Evolutionary conservation across 2,113 vertebrate genomes (phyloP).

Genomic region (Microtus richardsoni): DNA sequence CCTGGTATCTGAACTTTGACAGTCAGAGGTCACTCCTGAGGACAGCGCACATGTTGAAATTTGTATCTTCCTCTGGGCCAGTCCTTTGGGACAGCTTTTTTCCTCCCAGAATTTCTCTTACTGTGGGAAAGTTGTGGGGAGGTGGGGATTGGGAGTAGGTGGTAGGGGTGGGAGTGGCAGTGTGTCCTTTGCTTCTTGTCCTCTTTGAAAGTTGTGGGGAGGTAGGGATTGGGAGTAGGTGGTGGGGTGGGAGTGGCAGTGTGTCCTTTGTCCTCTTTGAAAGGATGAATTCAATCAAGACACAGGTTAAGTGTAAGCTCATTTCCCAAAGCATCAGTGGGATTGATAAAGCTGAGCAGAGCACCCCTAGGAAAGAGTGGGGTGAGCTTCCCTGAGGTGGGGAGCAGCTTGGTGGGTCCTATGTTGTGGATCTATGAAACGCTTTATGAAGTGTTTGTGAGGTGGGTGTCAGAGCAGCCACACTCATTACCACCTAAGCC

Average conservation of each 20-base stretch:
- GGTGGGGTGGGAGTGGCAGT: too few species aligned
- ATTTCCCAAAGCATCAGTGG: background rate
- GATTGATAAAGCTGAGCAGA: background rate
- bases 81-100: background rate
- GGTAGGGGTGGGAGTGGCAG: too few species aligned
- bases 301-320: background rate
- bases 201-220: background rate
- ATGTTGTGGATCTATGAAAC: background rate
- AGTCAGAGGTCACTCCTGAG: background rate
- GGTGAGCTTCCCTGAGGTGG: background rate
- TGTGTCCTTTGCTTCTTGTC: background rate
- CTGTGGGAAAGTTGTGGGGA: background rate
- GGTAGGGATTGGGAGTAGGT: background rate
- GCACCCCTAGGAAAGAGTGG: background rate
- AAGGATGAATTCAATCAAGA: background rate
- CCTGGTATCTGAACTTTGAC: background rate
- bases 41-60: background rate
- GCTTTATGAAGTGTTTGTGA: background rate
- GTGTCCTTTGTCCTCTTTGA: background rate
- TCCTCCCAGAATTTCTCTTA: background rate
- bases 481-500: background rate
- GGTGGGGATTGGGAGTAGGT: background rate
- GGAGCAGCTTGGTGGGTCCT: too few species aligned
- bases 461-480: background rate
- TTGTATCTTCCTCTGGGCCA: slow-evolving; percentile 9